phyloP scores from a whole-genome alignment of 2,888 invertebrate species.

The Chrysina gloriosa region DNA sequence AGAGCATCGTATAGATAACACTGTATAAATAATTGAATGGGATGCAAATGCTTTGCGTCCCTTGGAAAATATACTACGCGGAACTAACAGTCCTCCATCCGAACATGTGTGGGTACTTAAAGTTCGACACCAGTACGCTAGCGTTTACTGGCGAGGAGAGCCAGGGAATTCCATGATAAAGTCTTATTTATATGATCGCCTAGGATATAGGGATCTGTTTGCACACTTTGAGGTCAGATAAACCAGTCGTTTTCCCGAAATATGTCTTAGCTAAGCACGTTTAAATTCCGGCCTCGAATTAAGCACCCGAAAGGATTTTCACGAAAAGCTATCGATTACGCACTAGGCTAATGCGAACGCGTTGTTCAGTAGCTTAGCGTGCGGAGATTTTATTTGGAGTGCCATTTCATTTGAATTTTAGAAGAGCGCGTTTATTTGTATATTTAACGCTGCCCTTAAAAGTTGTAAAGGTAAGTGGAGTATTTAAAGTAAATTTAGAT shows the following conservation, averaged over 20 bases:
- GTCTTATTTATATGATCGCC: conserved; percentile 41
- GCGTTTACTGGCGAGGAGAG: conserved; percentile 14
- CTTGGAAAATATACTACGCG: conserved; percentile 35
- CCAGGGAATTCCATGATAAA: conserved; percentile 29
- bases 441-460: neutral
- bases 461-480: too few relatives aligned
- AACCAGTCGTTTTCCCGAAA: neutral
- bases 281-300: conserved; percentile 19
- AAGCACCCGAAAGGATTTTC: conserved; percentile 7
- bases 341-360: conserved; percentile 8
- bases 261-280: conserved; percentile 12
- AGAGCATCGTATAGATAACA: conserved; percentile 46
- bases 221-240: conserved; percentile 25
- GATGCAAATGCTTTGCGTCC: conserved; percentile 47
- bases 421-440: neutral
- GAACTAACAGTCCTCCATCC: conserved; percentile 16
- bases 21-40: conserved; percentile 51
- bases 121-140: conserved; percentile 31
- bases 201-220: conserved; percentile 27
- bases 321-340: conserved; percentile 9
- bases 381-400: neutral
- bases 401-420: conserved; percentile 13
- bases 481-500: too few relatives aligned
- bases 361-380: conserved; percentile 13
- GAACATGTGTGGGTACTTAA: conserved; percentile 41